Evolutionary conservation across 2,797 vertebrate species (phyloP), one percentile per base, ranked within the genome.

Genomic region (Diglossa cyanea): DNA sequence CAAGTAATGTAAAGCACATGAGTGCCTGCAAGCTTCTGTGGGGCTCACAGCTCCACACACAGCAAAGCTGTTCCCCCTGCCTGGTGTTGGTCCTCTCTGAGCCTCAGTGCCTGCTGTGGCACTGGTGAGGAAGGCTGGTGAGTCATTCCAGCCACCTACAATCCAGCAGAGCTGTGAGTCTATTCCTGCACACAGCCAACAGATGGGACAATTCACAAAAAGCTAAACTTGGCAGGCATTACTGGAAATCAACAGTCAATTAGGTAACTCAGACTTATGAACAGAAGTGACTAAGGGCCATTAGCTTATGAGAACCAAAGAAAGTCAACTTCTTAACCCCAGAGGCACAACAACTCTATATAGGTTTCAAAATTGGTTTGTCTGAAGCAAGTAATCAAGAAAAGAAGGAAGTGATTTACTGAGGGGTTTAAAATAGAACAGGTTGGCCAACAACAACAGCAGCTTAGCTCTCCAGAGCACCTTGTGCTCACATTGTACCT

Each of bases 351-450:
- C 40, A 82, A 5, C 55, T 87, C 61, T 68, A 14, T 55, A 45
- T 3, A 66, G 47, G 54, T 71, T 93, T 91, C 82, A 68, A 57
- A 83, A 94, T 44, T 68, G n/a, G 39, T 91, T 94, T 90, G 48
- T 85, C 55, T 80, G 75, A 79, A 93, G 37, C 31, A 76, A 82
- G 63, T 67, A 94, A 94, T 89, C 72, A 83, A 66, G 89, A 87
- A 85, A 87, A 90, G n/a, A 40, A 65, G 73, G 40, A 66, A 86
- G 72, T 83, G 61, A 83, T 91, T 96, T 93, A 86, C 50, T 37
- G 31, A 13, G 26, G 18, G 7, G 8, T 37, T 94, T 93, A 86
- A 94, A 93, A 91, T 71, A 91, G 65, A 95, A 53, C 30, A 60
- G 30, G 17, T 57, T 93, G 71, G 45, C 63, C 61, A 74, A 61